phyloP scores from a whole-genome alignment of 1,140 invertebrate genomes.

The Bombus sylvicola region DNA sequence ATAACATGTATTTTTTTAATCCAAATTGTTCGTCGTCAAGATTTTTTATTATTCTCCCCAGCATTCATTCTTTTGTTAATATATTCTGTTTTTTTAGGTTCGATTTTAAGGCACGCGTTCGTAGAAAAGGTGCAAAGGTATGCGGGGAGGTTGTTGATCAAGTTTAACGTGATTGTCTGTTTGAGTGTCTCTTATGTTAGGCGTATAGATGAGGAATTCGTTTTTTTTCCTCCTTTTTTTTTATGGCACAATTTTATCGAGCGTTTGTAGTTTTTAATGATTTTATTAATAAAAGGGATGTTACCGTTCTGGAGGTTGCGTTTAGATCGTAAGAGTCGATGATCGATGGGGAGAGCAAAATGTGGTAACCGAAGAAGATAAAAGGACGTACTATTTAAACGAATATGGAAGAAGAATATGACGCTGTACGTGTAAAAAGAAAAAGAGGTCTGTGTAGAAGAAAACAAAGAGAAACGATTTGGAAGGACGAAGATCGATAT shows the following conservation, averaged over 20 bases:
- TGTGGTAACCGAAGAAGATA: neutral
- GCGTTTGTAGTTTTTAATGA: slow-evolving; percentile 19
- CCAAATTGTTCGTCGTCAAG: neutral
- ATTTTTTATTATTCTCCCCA: neutral
- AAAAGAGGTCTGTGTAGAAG: neutral
- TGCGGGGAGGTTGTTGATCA: neutral
- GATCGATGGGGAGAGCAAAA: neutral
- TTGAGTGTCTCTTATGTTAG: slow-evolving; percentile 21
- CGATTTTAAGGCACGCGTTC: neutral
- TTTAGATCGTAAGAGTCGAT: slow-evolving; percentile 25
- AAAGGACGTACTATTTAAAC: neutral
- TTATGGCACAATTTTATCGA: slow-evolving; percentile 19
- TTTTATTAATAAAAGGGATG: neutral
- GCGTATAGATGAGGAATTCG: neutral
- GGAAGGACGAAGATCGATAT: neutral
- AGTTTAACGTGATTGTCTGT: neutral
- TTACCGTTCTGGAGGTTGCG: slow-evolving; percentile 15
- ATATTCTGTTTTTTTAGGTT: neutral
- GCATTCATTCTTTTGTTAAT: neutral
- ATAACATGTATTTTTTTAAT: slow-evolving; percentile 4
- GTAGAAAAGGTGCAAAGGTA: neutral
- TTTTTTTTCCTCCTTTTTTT: neutral
- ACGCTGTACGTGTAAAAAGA: neutral
- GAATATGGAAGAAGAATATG: neutral
- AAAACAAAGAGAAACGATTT: neutral